phyloP scores from a whole-genome alignment of 1,140 invertebrate species.

The Dreissena polymorpha region DNA sequence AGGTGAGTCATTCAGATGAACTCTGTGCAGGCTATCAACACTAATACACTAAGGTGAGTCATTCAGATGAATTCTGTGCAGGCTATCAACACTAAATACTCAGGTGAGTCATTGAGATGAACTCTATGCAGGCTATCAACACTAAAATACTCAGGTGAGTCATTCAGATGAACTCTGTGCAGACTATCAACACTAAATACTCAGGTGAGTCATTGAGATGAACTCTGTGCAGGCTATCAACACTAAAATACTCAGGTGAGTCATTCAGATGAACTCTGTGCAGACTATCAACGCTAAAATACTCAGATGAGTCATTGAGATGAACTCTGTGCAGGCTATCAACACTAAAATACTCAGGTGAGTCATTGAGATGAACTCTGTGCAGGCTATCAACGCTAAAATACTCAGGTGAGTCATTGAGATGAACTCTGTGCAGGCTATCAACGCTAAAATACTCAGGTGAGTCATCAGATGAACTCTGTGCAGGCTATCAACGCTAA shows the following conservation, averaged over 20 bases:
- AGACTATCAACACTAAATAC: slow-evolving; percentile 73
- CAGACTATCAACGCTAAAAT: slow-evolving; percentile 74
- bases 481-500: slow-evolving; percentile 73
- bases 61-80: too few relatives aligned
- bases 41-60: slow-evolving; percentile 78
- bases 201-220: too few relatives aligned
- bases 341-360: slow-evolving; percentile 78
- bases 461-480: too few relatives aligned
- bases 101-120: too few relatives aligned
- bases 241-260: slow-evolving; percentile 78
- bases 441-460: slow-evolving; percentile 77
- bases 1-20: too few relatives aligned
- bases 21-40: slow-evolving; percentile 71
- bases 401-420: too few relatives aligned
- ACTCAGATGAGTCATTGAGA: too few relatives aligned
- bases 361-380: too few relatives aligned
- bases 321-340: slow-evolving; percentile 69
- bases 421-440: slow-evolving; percentile 70
- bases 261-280: too few relatives aligned
- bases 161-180: too few relatives aligned
- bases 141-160: slow-evolving; percentile 78
- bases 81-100: slow-evolving; percentile 74
- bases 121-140: slow-evolving; percentile 70
- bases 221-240: slow-evolving; percentile 71
- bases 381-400: slow-evolving; percentile 72